Evolutionary conservation across 2,797 vertebrate genomes (phyloP), one percentile per base, ranked within the genome.

Genomic region (Aulostomus chinensis): DNA sequence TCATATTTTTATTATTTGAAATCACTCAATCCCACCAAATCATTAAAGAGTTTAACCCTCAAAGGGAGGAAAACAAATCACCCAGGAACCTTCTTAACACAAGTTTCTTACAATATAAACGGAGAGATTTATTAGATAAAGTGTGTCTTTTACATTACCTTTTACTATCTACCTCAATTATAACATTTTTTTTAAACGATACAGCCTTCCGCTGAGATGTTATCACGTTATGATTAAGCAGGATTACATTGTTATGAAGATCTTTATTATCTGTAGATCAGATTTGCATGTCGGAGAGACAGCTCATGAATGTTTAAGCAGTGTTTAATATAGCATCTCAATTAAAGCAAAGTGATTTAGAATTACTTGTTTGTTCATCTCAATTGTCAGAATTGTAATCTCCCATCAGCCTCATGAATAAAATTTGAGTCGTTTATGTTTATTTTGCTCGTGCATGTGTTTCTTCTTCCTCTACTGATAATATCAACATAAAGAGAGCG

Each of bases 1-100:
- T 71, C 49, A 53, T 76, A 78, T 76, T 56, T 75, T 65, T 58
- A 14, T 29, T 51, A 58, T 60, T 68, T 73, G 49, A 73, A 80
- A 40, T 75, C 41, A 36, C 43, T 61, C 76, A 30, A 53, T 47
- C 43, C n/a, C n/a, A n/a, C n/a, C n/a, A n/a, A n/a, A n/a, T n/a
- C n/a, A n/a, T n/a, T 12, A 42, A 58, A 13, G 39, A 54, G 16
- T 56, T 36, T 24, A 2, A n/a, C 10, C n/a, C 30, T 13, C 46
- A 8, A 36, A 13, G 33, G 32, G 53, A 17, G 29, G n/a, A 26
- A 60, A 46, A 47, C 22, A 7, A n/a, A n/a, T n/a, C n/a, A n/a
- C n/a, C n/a, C n/a, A n/a, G n/a, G n/a, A n/a, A n/a, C n/a, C n/a
- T n/a, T n/a, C n/a, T n/a, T n/a, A n/a, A n/a, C n/a, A n/a, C n/a